Conservation (phyloP, 2,797 vertebrate genomes). For the Malacoctenus gilli region DNA sequence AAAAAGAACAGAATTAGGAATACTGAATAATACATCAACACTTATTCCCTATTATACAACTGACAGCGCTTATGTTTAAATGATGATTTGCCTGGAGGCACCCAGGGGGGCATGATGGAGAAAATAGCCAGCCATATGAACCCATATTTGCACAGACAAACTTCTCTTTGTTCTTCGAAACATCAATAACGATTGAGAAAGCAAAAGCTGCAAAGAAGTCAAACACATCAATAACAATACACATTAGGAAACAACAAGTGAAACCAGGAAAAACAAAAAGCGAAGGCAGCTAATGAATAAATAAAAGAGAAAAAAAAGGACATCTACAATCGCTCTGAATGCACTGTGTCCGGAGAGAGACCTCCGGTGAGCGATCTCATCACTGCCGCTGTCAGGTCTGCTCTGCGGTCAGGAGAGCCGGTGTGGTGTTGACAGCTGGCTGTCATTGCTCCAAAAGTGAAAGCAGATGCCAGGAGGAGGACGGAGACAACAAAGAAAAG, state of each 20-base stretch:
- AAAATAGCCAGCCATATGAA: slow-evolving; percentile 19
- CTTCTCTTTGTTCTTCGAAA: slow-evolving; percentile 20
- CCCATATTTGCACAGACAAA: not conserved
- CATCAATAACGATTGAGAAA: slow-evolving; percentile 4
- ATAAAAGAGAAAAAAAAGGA: slow-evolving; percentile 44
- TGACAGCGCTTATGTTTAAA: slow-evolving; percentile 72
- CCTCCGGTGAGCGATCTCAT: slow-evolving; percentile 54
- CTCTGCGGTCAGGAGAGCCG: slow-evolving; percentile 42
- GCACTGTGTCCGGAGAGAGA: slow-evolving; percentile 24
- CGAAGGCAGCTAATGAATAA: slow-evolving; percentile 56
- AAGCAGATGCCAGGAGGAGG: slow-evolving; percentile 17
- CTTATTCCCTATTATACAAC: slow-evolving; percentile 48
- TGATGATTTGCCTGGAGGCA: slow-evolving; percentile 67
- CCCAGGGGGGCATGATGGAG: slow-evolving; percentile 37
- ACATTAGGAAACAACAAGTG: not conserved
- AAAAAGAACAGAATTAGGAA: slow-evolving; percentile 56
- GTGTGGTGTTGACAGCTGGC: slow-evolving; percentile 58
- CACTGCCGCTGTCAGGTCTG: slow-evolving; percentile 47
- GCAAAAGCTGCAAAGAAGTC: not conserved
- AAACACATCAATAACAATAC: not conserved
- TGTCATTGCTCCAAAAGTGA: slow-evolving; percentile 49
- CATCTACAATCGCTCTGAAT: slow-evolving; percentile 44
- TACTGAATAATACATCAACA: slow-evolving; percentile 69
- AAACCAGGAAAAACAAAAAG: slow-evolving; percentile 2
- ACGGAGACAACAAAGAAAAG: slow-evolving; percentile 22